These are phyloP conservation scores for Peromyscus aztecus DNA, from an alignment of 2,797 vertebrate species.

Conservation along the genomic window DNA sequence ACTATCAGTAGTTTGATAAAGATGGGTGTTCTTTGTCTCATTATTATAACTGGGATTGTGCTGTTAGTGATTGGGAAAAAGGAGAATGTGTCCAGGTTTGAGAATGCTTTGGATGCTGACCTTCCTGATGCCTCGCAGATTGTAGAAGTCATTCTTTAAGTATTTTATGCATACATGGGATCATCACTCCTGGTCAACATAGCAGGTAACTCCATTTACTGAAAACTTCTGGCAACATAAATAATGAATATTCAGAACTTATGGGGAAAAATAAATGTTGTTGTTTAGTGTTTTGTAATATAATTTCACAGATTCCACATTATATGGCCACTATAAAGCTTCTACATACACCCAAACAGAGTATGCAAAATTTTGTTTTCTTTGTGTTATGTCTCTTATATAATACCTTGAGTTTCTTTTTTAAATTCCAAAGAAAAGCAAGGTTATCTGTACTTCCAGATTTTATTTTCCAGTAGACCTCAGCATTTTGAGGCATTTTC, in stretches of 20 bases:
- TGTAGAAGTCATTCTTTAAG: not conserved
- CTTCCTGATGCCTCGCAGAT: not conserved
- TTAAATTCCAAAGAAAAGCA: not conserved
- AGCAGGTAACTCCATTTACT: not conserved
- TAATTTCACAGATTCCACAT: too few relatives aligned
- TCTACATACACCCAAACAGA: too few relatives aligned
- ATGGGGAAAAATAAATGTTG: too few relatives aligned
- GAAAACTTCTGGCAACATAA: not conserved
- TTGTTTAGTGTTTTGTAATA: too few relatives aligned
- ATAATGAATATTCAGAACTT: too few relatives aligned
- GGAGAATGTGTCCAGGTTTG: slow-evolving; percentile 82
- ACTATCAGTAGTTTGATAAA: slow-evolving; percentile 86
- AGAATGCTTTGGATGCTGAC: slow-evolving; percentile 46
- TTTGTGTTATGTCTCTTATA: too few relatives aligned
- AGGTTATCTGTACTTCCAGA: too few relatives aligned
- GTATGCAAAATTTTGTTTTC: too few relatives aligned
- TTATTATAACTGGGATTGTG: slow-evolving; percentile 81
- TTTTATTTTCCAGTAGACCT: too few relatives aligned
- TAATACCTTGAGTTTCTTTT: not conserved
- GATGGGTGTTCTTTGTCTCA: slow-evolving; percentile 85
- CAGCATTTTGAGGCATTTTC: too few relatives aligned
- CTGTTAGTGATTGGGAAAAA: slow-evolving; percentile 73
- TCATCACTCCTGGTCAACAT: not conserved
- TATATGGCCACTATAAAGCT: too few relatives aligned
- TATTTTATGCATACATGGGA: not conserved